These are phyloP conservation scores for Euphydryas editha DNA, from an alignment of 2,888 invertebrate species.

Conservation along the genomic window DNA sequence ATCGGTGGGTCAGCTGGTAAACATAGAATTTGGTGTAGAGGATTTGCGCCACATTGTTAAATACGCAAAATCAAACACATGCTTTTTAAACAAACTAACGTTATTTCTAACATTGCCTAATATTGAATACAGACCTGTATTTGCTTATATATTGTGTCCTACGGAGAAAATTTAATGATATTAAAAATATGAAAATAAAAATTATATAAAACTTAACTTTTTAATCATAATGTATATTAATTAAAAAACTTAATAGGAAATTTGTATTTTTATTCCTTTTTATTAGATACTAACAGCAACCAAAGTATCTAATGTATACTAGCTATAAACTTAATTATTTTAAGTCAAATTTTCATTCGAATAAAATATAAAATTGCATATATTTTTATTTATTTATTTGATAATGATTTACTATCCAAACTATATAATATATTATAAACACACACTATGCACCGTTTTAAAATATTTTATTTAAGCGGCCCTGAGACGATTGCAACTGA, in stretches of 20 bases:
- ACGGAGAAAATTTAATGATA: conserved; percentile 64
- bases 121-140: conserved; percentile 81
- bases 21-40: not conserved
- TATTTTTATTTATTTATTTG: not conserved
- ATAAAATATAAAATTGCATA: not conserved
- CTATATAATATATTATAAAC: not conserved
- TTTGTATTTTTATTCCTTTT: no score
- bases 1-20: no score
- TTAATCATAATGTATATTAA: no score
- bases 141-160: conserved; percentile 83
- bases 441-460: no score
- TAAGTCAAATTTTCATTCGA: not conserved
- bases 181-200: conserved; percentile 6
- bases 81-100: conserved; percentile 53
- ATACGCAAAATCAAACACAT: conserved; percentile 51
- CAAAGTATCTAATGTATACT: not conserved
- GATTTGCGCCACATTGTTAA: conserved; percentile 9
- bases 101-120: conserved; percentile 39
- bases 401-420: not conserved
- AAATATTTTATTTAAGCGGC: no score
- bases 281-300: not conserved
- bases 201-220: not conserved
- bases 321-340: not conserved
- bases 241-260: no score
- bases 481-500: no score